Evolutionary conservation across 2,113 vertebrate species (phyloP), one percentile per base, ranked within the genome.

Genomic region (Siniperca knerii): DNA sequence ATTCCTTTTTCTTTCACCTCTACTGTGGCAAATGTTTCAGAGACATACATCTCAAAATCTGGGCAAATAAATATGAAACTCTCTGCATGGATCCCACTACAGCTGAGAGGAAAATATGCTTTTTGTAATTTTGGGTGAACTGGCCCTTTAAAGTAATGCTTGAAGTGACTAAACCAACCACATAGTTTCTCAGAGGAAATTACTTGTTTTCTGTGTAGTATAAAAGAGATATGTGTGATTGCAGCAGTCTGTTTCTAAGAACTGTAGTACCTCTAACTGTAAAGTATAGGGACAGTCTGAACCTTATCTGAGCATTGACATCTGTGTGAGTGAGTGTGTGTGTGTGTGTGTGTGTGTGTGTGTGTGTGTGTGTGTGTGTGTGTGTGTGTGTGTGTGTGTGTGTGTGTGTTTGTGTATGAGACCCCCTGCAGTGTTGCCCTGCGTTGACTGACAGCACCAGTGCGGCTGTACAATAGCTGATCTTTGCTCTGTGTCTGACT

Each of bases 401-500:
- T 66, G 80, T 76, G 82, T 70, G 64, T 44, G 75, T 66, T 61
- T 52, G 46, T 50, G 82, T 57, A 77, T 74, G 77, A 74, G 87
- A 79, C 90, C 92, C 81, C 94, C 90, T 90, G 85, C 90, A 37
- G 90, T 88, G 81, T 42, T n/a, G 71, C 83, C 75, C 54, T 82
- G 77, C 1, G 44, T 54, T 95, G 95, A 96, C 89, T 95, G 95
- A 94, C 95, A 94, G 92, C 85, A 50, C 70, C 67, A 76, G 81
- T 79, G 81, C 62, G 75, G 77, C 58, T 90, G 90, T 89, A 94
- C 91, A 95, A 95, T 89, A 83, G 93, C 86, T 87, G 85, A 90
- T 94, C 91, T 93, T 92, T 93, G 85, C 93, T 92, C 90, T 65
- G 75, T 89, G 84, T 93, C 91, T 90, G 90, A 95, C 94, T 95